phyloP scores from a whole-genome alignment of 2,113 vertebrate genomes.

The Mastomys natalensis region DNA sequence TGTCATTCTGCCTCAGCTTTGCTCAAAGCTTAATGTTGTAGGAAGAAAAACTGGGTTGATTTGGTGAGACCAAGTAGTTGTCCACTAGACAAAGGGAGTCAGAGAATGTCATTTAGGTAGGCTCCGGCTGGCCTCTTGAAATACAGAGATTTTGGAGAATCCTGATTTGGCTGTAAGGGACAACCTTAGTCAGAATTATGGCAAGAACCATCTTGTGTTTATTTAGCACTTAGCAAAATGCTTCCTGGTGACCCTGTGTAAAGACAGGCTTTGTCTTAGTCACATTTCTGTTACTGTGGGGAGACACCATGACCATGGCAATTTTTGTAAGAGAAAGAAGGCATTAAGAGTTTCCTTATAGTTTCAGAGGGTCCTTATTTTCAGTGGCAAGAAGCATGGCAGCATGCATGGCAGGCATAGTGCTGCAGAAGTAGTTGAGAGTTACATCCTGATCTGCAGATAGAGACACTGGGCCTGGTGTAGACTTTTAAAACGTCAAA shows the following conservation, averaged over 20 bases:
- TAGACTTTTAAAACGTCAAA: not conserved
- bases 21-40: not conserved
- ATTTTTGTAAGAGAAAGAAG: not conserved
- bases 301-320: not conserved
- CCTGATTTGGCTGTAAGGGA: not conserved
- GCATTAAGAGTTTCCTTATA: not conserved
- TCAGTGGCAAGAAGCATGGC: not conserved
- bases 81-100: not conserved
- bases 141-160: not conserved
- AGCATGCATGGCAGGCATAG: not conserved
- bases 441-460: not conserved
- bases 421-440: not conserved
- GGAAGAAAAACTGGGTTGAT: not conserved
- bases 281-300: not conserved
- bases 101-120: not conserved
- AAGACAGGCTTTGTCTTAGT: not conserved
- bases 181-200: not conserved
- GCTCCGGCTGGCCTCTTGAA: not conserved
- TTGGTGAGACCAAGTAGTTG: not conserved
- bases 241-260: not conserved
- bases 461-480: not conserved
- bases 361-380: not conserved
- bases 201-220: not conserved
- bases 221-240: not conserved
- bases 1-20: not conserved